These are phyloP conservation scores for Glyphotaelius pellucidus DNA, from an alignment of 2,888 invertebrate species.

Conservation along the genomic window DNA sequence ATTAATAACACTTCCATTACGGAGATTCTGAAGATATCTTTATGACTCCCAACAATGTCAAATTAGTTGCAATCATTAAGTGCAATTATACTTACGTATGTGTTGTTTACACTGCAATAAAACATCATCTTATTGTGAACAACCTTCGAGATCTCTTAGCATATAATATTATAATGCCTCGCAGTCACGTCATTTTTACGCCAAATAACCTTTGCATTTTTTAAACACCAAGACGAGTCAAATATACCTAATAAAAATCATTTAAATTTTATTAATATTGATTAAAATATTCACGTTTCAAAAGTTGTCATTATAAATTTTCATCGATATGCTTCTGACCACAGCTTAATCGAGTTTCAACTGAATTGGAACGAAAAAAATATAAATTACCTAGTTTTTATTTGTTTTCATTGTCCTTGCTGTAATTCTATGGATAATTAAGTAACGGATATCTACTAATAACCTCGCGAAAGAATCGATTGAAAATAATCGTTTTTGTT, in stretches of 20 bases:
- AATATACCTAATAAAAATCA: no score
- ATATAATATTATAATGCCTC: not conserved
- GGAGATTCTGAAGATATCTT: not conserved
- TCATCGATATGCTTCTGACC: not conserved
- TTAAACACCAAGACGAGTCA: not conserved
- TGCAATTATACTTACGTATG: not conserved
- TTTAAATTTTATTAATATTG: no score
- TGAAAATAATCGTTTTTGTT: not conserved
- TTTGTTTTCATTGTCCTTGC: not conserved
- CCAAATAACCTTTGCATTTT: not conserved
- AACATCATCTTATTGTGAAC: not conserved
- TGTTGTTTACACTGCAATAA: not conserved
- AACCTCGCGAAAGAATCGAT: not conserved
- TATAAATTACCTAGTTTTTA: not conserved
- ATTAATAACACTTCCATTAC: not conserved
- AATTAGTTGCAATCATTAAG: not conserved
- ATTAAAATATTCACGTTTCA: no score
- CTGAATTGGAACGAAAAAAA: not conserved
- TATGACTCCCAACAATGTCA: not conserved
- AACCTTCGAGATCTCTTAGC: not conserved
- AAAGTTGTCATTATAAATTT: no score
- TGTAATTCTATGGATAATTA: not conserved
- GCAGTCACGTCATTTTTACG: not conserved
- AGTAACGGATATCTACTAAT: not conserved
- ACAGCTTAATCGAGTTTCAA: not conserved